Evolutionary conservation across 2,113 vertebrate species (phyloP).

Genomic region (Laticauda colubrina): DNA sequence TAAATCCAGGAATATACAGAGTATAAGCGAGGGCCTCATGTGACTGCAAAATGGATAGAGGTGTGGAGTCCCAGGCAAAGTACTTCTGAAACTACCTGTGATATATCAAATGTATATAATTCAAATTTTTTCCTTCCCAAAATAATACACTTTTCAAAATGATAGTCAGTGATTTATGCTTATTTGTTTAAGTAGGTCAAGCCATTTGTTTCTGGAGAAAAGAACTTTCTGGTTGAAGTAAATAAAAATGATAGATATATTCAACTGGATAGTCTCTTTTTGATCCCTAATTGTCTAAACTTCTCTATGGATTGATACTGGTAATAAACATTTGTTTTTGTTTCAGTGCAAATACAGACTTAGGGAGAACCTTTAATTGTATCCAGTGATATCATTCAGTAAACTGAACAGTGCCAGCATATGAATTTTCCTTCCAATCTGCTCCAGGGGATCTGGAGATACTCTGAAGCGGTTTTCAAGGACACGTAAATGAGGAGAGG

Average conservation of each 20-base stretch:
- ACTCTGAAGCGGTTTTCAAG: background rate
- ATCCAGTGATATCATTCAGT: background rate
- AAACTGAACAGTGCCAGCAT: background rate
- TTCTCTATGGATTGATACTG: background rate
- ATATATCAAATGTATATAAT: background rate
- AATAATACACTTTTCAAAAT: rapidly evolving
- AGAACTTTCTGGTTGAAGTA: background rate
- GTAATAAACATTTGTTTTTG: background rate
- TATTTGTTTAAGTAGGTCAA: background rate
- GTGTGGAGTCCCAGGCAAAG: background rate
- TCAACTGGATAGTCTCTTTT: background rate
- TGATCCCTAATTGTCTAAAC: background rate
- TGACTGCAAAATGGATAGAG: background rate
- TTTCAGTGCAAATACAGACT: background rate
- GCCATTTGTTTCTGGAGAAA: background rate
- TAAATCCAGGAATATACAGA: background rate
- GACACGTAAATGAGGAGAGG: background rate
- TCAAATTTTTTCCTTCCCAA: background rate
- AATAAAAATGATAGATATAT: background rate
- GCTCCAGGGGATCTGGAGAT: background rate
- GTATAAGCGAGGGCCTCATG: background rate
- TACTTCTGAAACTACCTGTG: background rate
- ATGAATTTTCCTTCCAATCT: background rate
- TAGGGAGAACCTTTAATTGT: background rate
- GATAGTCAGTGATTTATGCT: background rate